Percentiles rank a stretch among this genome's conserved stretches.
phyloP scores from a whole-genome alignment of 2,888 invertebrate genomes.

The Scaptomyza reducta region DNA sequence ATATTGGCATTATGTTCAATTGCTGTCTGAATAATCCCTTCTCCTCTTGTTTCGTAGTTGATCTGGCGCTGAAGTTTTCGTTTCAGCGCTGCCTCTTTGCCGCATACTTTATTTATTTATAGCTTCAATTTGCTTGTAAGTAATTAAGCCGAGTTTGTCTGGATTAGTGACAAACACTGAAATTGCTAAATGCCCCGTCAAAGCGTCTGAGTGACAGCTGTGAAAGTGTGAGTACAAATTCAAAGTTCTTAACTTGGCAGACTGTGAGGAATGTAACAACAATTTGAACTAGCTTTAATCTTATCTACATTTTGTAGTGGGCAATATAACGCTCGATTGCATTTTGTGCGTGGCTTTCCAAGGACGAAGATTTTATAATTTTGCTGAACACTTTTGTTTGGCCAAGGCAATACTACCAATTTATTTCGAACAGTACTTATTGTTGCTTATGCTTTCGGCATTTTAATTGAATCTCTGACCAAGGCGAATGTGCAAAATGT shows the following conservation, averaged over 20 bases:
- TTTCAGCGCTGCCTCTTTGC: conserved; percentile 45
- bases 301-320: neutral
- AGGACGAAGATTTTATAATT: no score
- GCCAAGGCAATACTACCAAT: neutral
- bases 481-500: neutral
- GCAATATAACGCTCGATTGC: neutral
- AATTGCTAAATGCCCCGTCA: conserved; percentile 56
- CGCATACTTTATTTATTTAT: conserved; percentile 69
- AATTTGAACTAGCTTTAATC: neutral
- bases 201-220: conserved; percentile 38
- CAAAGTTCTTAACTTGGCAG: neutral
- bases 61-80: conserved; percentile 54
- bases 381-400: no score
- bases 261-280: neutral
- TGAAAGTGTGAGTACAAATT: neutral
- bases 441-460: conserved; percentile 1
- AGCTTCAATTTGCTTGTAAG: conserved; percentile 75
- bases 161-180: conserved; percentile 63
- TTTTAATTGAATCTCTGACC: neutral
- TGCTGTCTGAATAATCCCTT: conserved; percentile 8
- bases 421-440: neutral
- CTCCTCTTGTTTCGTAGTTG: conserved; percentile 28
- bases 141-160: conserved; percentile 74
- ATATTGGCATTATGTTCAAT: conserved; percentile 63
- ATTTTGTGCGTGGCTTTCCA: neutral